A percentile compares a stretch with the other conserved stretches of the same genome.
Conservation (phyloP, 2,113 vertebrate genomes). For the Onychostoma macrolepis region DNA sequence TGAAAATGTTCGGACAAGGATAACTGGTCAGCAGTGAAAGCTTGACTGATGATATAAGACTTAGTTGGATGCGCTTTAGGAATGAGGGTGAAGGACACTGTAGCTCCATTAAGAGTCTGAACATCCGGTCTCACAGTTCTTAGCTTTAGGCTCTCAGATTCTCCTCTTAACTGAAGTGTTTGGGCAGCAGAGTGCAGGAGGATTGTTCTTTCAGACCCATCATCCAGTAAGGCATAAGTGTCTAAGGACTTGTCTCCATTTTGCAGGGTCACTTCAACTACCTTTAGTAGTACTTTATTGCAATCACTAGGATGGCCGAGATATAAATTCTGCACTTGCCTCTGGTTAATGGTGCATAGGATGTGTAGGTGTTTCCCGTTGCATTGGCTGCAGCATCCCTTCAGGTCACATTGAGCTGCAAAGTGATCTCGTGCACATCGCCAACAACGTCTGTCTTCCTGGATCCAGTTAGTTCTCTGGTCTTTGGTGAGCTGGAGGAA, state of each 20-base stretch:
- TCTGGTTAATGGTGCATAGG: too few relatives aligned
- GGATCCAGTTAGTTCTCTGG: neutral
- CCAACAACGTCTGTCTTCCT: neutral
- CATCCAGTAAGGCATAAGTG: neutral
- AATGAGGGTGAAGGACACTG: too few relatives aligned
- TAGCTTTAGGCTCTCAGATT: neutral
- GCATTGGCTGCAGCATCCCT: neutral
- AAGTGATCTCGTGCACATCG: neutral
- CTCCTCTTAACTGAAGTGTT: neutral
- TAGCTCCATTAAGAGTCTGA: too few relatives aligned
- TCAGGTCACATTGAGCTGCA: constrained; percentile 10
- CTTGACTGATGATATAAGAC: too few relatives aligned
- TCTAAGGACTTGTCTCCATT: neutral
- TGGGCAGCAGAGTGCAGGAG: neutral
- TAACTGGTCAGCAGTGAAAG: too few relatives aligned
- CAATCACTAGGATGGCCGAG: neutral
- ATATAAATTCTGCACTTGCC: too few relatives aligned
- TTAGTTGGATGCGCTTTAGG: neutral
- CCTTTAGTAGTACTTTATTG: constrained; percentile 4
- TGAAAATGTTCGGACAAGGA: too few relatives aligned
- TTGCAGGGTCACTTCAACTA: neutral
- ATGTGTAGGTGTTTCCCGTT: too few relatives aligned
- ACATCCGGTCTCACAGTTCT: neutral
- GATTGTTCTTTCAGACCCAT: neutral
- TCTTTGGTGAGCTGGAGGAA: neutral